Percentiles rank a stretch among this genome's conserved stretches.
These are phyloP conservation scores for Amphiduros pacificus DNA, from an alignment of 2,888 invertebrate genomes.

Conservation along the genomic window DNA sequence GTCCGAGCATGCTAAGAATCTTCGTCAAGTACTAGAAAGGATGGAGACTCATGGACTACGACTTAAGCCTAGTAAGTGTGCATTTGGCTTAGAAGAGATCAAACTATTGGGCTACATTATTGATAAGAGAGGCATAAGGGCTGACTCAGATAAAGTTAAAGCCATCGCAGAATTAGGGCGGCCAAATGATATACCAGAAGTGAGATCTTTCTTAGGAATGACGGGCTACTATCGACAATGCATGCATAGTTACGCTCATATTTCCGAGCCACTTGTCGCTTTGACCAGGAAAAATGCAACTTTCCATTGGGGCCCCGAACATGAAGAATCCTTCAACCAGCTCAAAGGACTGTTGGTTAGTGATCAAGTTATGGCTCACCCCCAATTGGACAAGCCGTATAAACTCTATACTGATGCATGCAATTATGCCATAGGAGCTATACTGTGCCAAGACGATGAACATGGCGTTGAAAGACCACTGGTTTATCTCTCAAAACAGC, in stretches of 20 bases:
- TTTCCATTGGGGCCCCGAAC: not conserved
- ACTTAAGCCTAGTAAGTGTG: constrained; percentile 25
- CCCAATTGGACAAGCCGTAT: not conserved
- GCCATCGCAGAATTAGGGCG: constrained; percentile 10
- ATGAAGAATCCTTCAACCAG: not conserved
- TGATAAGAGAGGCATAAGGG: constrained; percentile 12
- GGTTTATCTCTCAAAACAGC: not conserved
- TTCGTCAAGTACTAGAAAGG: constrained; percentile 16
- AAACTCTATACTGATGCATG: constrained; percentile 5
- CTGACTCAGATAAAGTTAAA: constrained; percentile 23
- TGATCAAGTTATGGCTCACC: constrained; percentile 4
- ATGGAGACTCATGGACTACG: constrained; percentile 15
- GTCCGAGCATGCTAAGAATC: constrained; percentile 13
- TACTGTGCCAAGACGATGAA: not conserved
- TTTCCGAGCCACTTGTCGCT: constrained; percentile 10
- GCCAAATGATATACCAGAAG: constrained; percentile 2
- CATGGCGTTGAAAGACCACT: constrained; percentile 7
- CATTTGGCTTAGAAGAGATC: constrained; percentile 15
- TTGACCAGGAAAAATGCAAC: constrained; percentile 3
- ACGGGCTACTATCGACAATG: constrained; percentile 14
- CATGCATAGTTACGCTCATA: constrained; percentile 8
- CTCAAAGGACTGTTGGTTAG: not conserved
- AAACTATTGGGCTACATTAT: constrained; percentile 24
- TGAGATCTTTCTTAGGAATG: constrained; percentile 12
- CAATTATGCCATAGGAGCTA: constrained; percentile 1